Conservation (phyloP, 2,797 vertebrate species). For the Megaceryle alcyon region DNA sequence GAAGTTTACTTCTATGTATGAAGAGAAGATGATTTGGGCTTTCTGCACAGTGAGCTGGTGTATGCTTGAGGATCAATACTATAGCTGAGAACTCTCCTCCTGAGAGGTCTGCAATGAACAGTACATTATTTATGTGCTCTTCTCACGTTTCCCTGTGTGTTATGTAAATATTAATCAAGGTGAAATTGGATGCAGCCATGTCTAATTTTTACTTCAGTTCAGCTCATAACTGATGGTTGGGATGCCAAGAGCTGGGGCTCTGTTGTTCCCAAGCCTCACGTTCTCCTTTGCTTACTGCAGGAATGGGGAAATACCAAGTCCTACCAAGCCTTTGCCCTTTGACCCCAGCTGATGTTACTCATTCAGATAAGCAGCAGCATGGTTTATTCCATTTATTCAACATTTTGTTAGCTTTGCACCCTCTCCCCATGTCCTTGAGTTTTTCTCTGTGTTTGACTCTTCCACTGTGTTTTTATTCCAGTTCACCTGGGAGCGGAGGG, state of each 20-base stretch:
- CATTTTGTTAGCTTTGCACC: background rate
- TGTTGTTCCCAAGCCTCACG: background rate
- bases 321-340: background rate
- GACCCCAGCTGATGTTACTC: background rate
- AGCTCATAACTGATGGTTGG: background rate
- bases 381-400: background rate
- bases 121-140: constrained; percentile 58
- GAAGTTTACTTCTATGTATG: background rate
- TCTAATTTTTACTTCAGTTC: constrained; percentile 28
- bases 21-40: background rate
- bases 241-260: background rate
- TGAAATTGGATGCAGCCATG: constrained; percentile 36
- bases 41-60: background rate
- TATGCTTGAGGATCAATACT: background rate
- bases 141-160: constrained; percentile 32
- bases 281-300: background rate
- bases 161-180: constrained; percentile 68
- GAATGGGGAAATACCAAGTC: background rate
- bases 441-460: background rate
- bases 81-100: background rate
- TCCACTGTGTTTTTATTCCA: background rate
- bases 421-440: background rate
- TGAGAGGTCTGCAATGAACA: constrained; percentile 15
- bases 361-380: background rate
- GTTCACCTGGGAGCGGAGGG: background rate